Evolutionary conservation across 2,797 vertebrate genomes (phyloP).

Genomic region (Sebastes matsubarae): DNA sequence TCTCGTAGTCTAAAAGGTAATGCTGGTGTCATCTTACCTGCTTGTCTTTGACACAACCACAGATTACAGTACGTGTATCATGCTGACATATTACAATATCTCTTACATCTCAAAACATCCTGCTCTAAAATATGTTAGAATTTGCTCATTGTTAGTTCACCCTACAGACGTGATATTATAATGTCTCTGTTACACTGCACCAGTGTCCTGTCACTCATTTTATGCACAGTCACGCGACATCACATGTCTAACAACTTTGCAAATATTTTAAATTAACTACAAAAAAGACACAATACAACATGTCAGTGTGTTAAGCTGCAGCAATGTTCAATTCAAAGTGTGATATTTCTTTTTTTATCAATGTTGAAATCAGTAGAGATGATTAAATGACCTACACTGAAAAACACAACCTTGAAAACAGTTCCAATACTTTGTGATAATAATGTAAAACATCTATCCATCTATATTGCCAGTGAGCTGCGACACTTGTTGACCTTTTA

Average conservation of each 20-base stretch:
- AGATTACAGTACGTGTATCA: neutral
- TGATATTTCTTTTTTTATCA: neutral
- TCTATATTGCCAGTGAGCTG: neutral
- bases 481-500: constrained; percentile 5
- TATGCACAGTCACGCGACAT: neutral
- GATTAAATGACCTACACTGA: neutral
- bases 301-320: neutral
- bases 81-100: neutral
- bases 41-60: constrained; percentile 3
- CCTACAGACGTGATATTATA: neutral
- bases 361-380: neutral
- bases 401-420: neutral
- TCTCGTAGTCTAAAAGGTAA: constrained; percentile 5
- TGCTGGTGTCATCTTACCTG: constrained; percentile 20
- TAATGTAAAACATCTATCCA: neutral
- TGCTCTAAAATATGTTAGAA: neutral
- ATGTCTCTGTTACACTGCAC: neutral
- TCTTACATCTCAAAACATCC: constrained; percentile 4
- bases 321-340: neutral
- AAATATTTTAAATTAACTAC: neutral
- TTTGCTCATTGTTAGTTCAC: constrained; percentile 2
- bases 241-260: neutral
- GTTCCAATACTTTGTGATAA: neutral
- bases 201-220: neutral
- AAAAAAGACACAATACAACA: neutral